phyloP scores from a whole-genome alignment of 2,888 invertebrate genomes.

The Linyphia triangularis region DNA sequence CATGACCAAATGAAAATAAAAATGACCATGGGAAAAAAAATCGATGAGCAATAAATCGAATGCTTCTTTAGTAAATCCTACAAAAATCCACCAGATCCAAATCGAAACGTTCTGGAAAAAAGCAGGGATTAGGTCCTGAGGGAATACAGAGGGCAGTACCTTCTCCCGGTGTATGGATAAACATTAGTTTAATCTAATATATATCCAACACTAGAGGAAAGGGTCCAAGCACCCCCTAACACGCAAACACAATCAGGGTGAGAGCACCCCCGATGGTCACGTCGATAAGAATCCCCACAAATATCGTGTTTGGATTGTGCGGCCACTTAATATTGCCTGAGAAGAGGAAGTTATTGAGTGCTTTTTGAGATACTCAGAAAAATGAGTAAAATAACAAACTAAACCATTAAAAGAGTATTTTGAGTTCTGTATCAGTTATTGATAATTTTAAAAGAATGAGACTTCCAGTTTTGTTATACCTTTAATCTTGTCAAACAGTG shows the following conservation, averaged over 20 bases:
- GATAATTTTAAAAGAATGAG: no score
- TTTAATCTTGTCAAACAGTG: no score
- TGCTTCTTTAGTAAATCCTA: no score
- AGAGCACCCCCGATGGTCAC: conserved; percentile 60
- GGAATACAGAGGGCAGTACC: conserved; percentile 14
- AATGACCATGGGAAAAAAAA: no score
- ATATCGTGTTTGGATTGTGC: conserved; percentile 28
- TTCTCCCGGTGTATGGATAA: conserved; percentile 47
- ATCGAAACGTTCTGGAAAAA: background rate
- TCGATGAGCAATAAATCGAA: no score
- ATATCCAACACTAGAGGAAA: conserved; percentile 18
- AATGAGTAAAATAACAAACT: no score
- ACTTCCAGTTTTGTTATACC: no score
- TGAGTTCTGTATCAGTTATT: no score
- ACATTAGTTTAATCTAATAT: conserved; percentile 72
- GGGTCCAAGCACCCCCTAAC: conserved; percentile 31
- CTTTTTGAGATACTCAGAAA: background rate
- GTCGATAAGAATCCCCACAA: conserved; percentile 43
- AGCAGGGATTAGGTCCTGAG: conserved; percentile 19
- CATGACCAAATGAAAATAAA: no score
- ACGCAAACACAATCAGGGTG: conserved; percentile 67
- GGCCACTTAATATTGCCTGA: background rate
- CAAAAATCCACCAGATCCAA: background rate
- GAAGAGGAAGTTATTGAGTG: background rate
- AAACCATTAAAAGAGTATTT: no score